Evolutionary conservation across 2,888 invertebrate species (phyloP), one percentile per base, ranked within the genome.

Genomic region (Drosophila melanosoma): DNA sequence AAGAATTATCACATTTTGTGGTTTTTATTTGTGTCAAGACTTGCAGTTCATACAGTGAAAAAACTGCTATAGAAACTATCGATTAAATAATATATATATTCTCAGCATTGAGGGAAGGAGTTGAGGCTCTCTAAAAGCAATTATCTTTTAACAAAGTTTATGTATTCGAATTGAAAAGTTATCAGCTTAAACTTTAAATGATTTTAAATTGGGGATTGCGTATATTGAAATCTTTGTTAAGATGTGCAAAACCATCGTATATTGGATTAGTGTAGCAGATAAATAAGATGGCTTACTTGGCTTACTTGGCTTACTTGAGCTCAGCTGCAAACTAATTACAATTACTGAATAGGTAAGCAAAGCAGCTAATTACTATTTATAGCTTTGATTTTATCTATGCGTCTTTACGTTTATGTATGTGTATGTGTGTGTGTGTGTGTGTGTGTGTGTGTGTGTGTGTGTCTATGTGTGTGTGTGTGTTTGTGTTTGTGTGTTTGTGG

Each of bases 1-100:
- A 36, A 35, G 36, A 12, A 36, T 26, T 35, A 36, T 35, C 36
- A 32, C 68, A 68, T 45, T 54, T 56, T 54, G 69, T 49, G 33
- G 67, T 23, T 36, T 36, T 29, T 36, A 63, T 48, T 36, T 36
- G 62, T 29, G 53, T 67, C 17, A 63, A 53, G 45, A 29, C 52
- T 59, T 23, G 17, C 5, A 48, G 35, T n/a, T 42, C 15, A 4
- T 3, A 51, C 49, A 51, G 62, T 49, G 36, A 17, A 36, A 12
- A 17, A 20, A 20, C 33, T 52, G 32, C 0, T 3, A 33, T 3
- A 20, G 52, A 8, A 35, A 26, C 20, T 3, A 23, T 45, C 23
- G 23, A 23, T 8, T 23, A 15, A 45, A 23, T 4, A 23, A 23
- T 2, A 17, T 17, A 23, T n/a, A n/a, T 26, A 17, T 26, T 26